Percentiles rank a stretch among this genome's conserved stretches.
Evolutionary conservation across 2,888 invertebrate genomes (phyloP).

Genomic region (Eupelmus urozonus): DNA sequence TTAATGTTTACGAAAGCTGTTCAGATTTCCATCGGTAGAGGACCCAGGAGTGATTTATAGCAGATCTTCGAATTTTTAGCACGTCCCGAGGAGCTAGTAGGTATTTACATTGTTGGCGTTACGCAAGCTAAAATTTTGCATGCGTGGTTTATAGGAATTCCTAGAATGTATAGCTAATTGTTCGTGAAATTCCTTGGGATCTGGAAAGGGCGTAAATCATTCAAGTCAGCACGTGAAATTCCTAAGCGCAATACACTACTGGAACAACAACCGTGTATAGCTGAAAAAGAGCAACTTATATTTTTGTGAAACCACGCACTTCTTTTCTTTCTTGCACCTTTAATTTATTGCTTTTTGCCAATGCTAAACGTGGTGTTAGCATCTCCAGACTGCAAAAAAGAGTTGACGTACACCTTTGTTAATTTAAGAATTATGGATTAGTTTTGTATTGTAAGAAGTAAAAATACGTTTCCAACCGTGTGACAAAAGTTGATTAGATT

Average conservation of each 20-base stretch:
- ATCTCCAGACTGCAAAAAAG: too few species aligned
- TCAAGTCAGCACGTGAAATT: not conserved
- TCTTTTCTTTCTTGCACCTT: too few species aligned
- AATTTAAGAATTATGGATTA: too few species aligned
- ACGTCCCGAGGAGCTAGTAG: not conserved
- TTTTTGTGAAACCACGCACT: too few species aligned
- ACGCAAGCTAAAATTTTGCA: not conserved
- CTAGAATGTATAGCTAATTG: constrained; percentile 14
- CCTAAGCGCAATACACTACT: too few species aligned
- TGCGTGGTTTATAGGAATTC: constrained; percentile 21
- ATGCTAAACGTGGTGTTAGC: not conserved
- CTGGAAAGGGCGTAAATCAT: constrained; percentile 13
- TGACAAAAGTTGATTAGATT: too few species aligned
- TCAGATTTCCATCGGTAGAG: constrained; percentile 3
- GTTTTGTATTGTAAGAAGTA: too few species aligned
- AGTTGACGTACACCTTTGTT: too few species aligned
- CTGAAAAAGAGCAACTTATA: too few species aligned
- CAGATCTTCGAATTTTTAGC: constrained; percentile 4
- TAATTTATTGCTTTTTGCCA: too few species aligned
- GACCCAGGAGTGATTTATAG: not conserved
- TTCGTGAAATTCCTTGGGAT: constrained; percentile 1
- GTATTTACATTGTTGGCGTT: constrained; percentile 25
- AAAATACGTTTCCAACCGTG: too few species aligned
- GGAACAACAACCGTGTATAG: too few species aligned
- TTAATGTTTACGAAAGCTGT: not conserved